Base-by-base conservation (phyloP, 1,140 invertebrate species). In the Conus betulinus region DNA sequence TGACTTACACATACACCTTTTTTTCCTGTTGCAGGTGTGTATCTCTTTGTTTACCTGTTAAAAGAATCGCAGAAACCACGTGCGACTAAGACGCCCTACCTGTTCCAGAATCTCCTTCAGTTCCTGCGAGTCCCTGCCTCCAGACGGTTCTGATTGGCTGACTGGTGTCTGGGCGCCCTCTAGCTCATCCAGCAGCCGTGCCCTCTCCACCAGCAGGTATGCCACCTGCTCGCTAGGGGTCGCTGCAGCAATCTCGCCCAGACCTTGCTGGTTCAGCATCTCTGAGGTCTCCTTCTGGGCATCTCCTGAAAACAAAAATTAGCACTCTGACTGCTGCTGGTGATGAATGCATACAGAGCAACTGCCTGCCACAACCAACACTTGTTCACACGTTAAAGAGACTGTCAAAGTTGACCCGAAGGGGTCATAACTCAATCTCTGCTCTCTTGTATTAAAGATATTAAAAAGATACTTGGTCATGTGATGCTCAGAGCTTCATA, bases 231-330 rank as follows among this genome's bases (percentile, higher is more conserved):
- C 94, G 89, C 92, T 93, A 39, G 90, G 91, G 0, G 92, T 91
- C 6, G 92, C 92, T 52, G 91, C 86, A 5, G 93, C 91, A 23
- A 95, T 95, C 84, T 95, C 94, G 5, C 93, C 92, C 63, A 95
- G 89, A 1, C 94, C 94, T 88, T 95, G 94, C 89, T 95, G 94
- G 3, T 92, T 91, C 10, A 95, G 90, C 94, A 95, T 95, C 71
- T 95, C 94, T 71, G 90, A 88, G 8, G 93, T 93, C 85, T 95
- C 95, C 81, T 93, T 91, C 74, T 89, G 88, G 13, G 92, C 84
- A 17, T 89, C 91, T 55, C 89, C 90, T 90, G 84, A 57, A 85
- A 51, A 76, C 1, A 83, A 84, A 6, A 39, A 39, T 39, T 3
- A 3, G 23, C 10, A 78, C n/a, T 78, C 1, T 78, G 76, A 86